These are phyloP conservation scores for Festucalex cinctus DNA, from an alignment of 2,113 vertebrate genomes.

Conservation along the genomic window DNA sequence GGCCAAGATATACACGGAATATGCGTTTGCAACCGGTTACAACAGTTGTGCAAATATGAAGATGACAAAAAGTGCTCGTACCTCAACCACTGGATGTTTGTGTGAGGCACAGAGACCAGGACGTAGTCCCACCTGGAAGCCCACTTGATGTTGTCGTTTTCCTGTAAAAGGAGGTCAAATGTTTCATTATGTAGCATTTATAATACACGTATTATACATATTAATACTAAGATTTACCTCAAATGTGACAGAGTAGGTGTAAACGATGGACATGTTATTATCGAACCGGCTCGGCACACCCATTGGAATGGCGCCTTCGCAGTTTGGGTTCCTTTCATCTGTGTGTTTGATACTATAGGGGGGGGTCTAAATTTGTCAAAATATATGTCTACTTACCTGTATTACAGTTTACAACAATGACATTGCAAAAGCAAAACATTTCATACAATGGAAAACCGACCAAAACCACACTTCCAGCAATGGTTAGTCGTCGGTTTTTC, in stretches of 20 bases:
- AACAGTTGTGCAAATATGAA: neutral
- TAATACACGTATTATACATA: neutral
- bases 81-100: constrained; percentile 99
- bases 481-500: too few species aligned
- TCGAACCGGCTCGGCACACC: constrained; percentile 81
- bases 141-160: constrained; percentile 87
- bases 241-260: constrained; percentile 88
- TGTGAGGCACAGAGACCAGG: constrained; percentile 97
- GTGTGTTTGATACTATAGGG: constrained; percentile 84
- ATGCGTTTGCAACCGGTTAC: neutral
- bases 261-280: constrained; percentile 77
- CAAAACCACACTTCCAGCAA: too few species aligned
- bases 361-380: too few species aligned
- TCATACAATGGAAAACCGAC: neutral
- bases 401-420: too few species aligned
- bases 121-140: constrained; percentile 99
- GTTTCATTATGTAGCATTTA: neutral
- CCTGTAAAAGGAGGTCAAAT: constrained; percentile 61
- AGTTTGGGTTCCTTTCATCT: constrained; percentile 72
- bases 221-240: constrained; percentile 59
- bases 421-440: neutral
- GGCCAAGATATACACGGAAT: constrained; percentile 17
- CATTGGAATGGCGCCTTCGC: constrained; percentile 81
- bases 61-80: constrained; percentile 44
- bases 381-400: too few species aligned